Evolutionary conservation across 2,888 invertebrate species (phyloP), one percentile per base, ranked within the genome.

Genomic region (Rugalucina vietnamica): DNA sequence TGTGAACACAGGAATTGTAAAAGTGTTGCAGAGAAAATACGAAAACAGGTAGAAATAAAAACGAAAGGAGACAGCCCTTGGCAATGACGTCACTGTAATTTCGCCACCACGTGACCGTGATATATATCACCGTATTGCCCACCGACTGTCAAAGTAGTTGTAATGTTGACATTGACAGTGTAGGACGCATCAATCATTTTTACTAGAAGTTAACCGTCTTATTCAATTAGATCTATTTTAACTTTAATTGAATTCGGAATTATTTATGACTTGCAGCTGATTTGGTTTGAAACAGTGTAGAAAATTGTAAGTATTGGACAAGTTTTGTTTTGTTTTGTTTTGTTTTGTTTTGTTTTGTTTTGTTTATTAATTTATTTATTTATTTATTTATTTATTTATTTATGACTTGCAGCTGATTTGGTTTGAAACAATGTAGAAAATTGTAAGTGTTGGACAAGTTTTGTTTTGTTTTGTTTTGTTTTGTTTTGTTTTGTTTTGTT

Each of bases 41-140:
- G 24, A 65, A 65, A 34, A 65, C 34, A 34, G n/a, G n/a, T n/a
- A n/a, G n/a, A n/a, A n/a, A n/a, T n/a, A n/a, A 34, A 29, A 34
- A 34, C 18, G 65, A 29, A 65, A 65, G 65, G n/a, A n/a, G n/a
- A n/a, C n/a, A n/a, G n/a, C 65, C 65, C 34, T n/a, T 1, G 65
- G 65, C 65, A 21, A 65, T 85, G 85, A 85, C 85, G 79, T 85
- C 76, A 85, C 43, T 60, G 76, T 65, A 39, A 49, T 80, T n/a
- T 65, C 57, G 36, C 54, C 39, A 49, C 76, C 86, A 81, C 78
- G 82, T 86, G 82, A 82, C 78, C n/a, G 78, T 78, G 78, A 72
- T 86, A 86, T 86, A 86, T 65, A 65, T 65, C 34, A 65, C 65
- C 1, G 65, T 32, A 57, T n/a, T 34, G 34, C 65, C 12, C 32